Base-by-base conservation (phyloP, 2,113 vertebrate genomes). In the Leiothrix lutea region DNA sequence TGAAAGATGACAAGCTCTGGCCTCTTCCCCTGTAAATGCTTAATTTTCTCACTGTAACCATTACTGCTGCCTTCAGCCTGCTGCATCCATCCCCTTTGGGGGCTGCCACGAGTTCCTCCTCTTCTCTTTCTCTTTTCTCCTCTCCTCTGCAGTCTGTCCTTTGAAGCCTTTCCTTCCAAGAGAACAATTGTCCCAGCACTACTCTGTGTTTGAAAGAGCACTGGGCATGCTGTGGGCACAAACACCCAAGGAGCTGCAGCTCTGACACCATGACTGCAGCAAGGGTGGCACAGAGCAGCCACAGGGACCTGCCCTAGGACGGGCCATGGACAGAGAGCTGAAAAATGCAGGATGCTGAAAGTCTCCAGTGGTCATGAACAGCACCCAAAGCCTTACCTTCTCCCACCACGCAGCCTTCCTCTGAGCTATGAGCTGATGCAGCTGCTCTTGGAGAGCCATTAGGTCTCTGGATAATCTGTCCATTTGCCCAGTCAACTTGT, bases 301-400 rank as follows among this genome's bases (percentile, higher is more conserved):
- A 44, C 35, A 40, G 56, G 31, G 38, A 90, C 29, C 62, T 79
- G 85, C 22, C 74, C 70, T 51, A 25, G 11, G 13, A 86, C 0
- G 3, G 45, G n/a, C 15, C 4, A 3, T 1, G n/a, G 69, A 1
- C 2, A 81, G 9, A 58, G 8, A 60, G 36, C 7, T 47, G 67
- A 44, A 21, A 77, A 83, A 28, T 3, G 21, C 0, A 47, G 33
- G 4, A 53, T 42, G 12, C 77, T 42, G 14, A 12, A 54, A 20
- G 33, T 11, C 19, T 21, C 36, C 33, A 42, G 38, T 5, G 24
- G 56, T 13, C 13, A 54, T 15, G 14, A 60, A 6, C 1, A 4
- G 20, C 56, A 42, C 14, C 17, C 45, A 42, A 44, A 36, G n/a
- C 21, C 97, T 97, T 71, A 97, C 98, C 97, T 90, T 94, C 45